A percentile compares a stretch with the other conserved stretches of the same genome.
These are phyloP conservation scores for Tribolium madens DNA, from an alignment of 1,140 invertebrate genomes.

Conservation along the genomic window DNA sequence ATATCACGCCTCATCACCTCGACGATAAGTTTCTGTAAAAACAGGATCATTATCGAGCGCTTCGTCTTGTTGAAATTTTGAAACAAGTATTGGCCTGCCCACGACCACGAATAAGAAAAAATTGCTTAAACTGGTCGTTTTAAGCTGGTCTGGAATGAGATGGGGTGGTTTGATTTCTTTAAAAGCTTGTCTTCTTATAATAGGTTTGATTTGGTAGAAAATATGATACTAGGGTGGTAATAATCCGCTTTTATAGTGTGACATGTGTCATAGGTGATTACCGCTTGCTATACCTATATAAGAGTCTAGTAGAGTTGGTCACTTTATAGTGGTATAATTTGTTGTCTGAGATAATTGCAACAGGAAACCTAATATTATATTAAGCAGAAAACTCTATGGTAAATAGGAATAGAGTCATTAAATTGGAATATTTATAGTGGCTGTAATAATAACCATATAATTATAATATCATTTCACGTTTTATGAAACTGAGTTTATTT, in stretches of 20 bases:
- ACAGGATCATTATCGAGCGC: slow-evolving; percentile 20
- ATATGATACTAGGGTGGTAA: slow-evolving; percentile 6
- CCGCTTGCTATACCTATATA: not conserved
- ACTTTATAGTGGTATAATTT: slow-evolving; percentile 36
- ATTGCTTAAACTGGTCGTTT: not conserved
- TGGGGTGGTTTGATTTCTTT: slow-evolving; percentile 3
- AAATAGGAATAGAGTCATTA: slow-evolving; percentile 27
- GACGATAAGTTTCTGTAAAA: slow-evolving; percentile 10
- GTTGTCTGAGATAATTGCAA: slow-evolving; percentile 29
- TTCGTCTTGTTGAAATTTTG: slow-evolving; percentile 6
- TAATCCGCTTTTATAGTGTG: slow-evolving; percentile 27
- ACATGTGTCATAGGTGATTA: slow-evolving; percentile 12
- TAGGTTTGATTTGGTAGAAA: slow-evolving; percentile 26
- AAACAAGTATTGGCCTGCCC: slow-evolving; percentile 13
- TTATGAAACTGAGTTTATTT: slow-evolving; percentile 18
- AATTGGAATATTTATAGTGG: slow-evolving; percentile 28
- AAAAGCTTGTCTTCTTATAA: slow-evolving; percentile 24
- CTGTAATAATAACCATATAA: slow-evolving; percentile 32
- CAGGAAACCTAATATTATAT: slow-evolving; percentile 26
- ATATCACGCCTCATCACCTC: slow-evolving; percentile 11
- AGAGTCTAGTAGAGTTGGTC: not conserved
- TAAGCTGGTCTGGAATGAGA: not conserved
- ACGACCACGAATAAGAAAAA: not conserved
- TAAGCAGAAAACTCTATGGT: slow-evolving; percentile 13
- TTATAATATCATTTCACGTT: slow-evolving; percentile 30